These are phyloP conservation scores for Gila orcuttii DNA, from an alignment of 2,113 vertebrate genomes.

Conservation along the genomic window DNA sequence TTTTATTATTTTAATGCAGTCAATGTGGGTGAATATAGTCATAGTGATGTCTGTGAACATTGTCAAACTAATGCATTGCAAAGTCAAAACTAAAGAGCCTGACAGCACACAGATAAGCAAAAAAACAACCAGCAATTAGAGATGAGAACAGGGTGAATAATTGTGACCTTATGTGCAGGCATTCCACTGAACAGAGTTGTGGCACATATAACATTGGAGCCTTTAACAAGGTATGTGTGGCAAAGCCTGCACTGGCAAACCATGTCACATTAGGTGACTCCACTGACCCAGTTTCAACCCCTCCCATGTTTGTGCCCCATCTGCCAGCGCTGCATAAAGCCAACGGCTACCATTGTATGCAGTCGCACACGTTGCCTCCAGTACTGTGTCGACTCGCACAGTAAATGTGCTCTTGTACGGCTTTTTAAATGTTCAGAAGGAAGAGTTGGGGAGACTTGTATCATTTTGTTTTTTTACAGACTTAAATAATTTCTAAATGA, in stretches of 20 bases:
- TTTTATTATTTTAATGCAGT: not conserved
- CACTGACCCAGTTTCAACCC: constrained; percentile 77
- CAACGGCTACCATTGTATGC: constrained; percentile 69
- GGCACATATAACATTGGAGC: not conserved
- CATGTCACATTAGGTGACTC: constrained; percentile 49
- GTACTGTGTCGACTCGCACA: too few relatives aligned
- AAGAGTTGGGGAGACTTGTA: not conserved
- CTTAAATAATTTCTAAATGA: not conserved
- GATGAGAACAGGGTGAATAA: not conserved
- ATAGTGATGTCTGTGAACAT: not conserved
- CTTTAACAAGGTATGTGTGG: constrained; percentile 22
- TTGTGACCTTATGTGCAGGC: constrained; percentile 35
- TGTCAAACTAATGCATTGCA: not conserved
- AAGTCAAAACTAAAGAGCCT: not conserved
- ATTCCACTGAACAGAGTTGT: not conserved
- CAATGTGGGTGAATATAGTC: not conserved
- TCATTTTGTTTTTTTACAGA: not conserved
- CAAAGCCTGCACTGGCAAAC: not conserved
- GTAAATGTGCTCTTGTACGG: not conserved
- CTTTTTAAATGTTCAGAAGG: not conserved
- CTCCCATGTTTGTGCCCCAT: constrained; percentile 68
- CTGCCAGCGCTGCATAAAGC: constrained; percentile 77
- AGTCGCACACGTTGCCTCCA: not conserved
- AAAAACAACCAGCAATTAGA: not conserved
- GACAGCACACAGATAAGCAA: not conserved